Evolutionary conservation across 2,113 vertebrate genomes (phyloP), one percentile per base, ranked within the genome.

Genomic region (Accipiter cooperii): DNA sequence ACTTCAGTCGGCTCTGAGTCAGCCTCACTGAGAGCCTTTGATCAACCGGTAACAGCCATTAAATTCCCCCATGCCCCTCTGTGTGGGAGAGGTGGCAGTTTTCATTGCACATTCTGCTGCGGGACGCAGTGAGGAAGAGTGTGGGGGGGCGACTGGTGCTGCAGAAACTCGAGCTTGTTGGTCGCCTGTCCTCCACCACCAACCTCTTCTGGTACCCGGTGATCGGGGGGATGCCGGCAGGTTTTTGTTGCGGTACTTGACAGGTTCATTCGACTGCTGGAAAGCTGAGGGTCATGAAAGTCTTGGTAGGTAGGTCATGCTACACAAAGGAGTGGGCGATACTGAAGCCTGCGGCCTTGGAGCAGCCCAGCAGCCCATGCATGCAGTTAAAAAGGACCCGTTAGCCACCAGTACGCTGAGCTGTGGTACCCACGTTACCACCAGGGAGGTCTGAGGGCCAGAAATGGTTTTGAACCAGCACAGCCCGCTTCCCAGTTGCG

Each of bases 11-110:
- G 91, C 87, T 36, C 87, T 40, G 82, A 93, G 71, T 89, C 93
- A 90, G 94, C 38, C 78, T 93, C 36, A 51, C 71, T 52, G 81
- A 83, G 70, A 54, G 87, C 64, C 82, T 97, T 96, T 97, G 93
- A 95, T 95, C 87, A 94, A 25, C 44, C 68, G 81, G 55, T 13
- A 60, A 64, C 49, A 94, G 47, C 63, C 87, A 36, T 78, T 83
- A 54, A 83, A 70, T 88, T 31, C 76, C 54, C 34, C 78, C 46
- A 10, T 2, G 0, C 51, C 78, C 26, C 71, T 86, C 54, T 70
- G 42, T 5, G 63, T 77, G 92, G 88, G 83, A 74, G 94, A 83
- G 68, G 89, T 86, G 84, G 54, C 82, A 75, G 60, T 63, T 80
- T 54, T 58, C 17, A 0, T 5, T 25, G 78, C 26, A 5, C 33